A percentile compares a stretch with the other conserved stretches of the same genome.
Evolutionary conservation across 2,113 vertebrate genomes (phyloP).

Genomic region (Chlamydotis undulata): DNA sequence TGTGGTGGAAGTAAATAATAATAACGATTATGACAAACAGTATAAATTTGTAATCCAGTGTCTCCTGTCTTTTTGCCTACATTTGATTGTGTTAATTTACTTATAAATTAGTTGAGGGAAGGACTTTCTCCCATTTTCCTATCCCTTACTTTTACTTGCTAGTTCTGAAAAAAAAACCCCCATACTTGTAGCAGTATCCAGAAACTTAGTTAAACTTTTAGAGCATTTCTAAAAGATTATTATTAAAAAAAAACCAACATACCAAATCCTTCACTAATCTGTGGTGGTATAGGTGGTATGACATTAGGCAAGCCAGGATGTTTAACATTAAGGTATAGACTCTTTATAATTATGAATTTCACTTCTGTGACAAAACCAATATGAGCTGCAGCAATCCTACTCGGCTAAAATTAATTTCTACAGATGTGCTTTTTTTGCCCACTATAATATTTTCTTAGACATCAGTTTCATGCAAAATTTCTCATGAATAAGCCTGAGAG

Average conservation of each 20-base stretch:
- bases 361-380: background rate
- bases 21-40: background rate
- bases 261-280: background rate
- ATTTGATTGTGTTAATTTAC: background rate
- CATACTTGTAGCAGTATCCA: background rate
- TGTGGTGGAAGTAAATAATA: slow-evolving; percentile 23
- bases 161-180: background rate
- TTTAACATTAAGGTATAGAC: background rate
- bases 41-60: background rate
- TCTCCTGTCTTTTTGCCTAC: background rate
- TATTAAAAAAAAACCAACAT: background rate
- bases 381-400: background rate
- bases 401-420: background rate
- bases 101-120: background rate
- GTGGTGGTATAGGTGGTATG: background rate
- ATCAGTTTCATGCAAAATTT: background rate
- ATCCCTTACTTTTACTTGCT: background rate
- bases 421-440: background rate
- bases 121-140: background rate
- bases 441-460: background rate
- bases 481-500: background rate
- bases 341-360: background rate
- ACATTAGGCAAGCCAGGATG: background rate
- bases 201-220: background rate
- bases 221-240: background rate